Conservation (phyloP, 92 coral and sea anemone genomes). For the Chrysogorgia sp. region DNA sequence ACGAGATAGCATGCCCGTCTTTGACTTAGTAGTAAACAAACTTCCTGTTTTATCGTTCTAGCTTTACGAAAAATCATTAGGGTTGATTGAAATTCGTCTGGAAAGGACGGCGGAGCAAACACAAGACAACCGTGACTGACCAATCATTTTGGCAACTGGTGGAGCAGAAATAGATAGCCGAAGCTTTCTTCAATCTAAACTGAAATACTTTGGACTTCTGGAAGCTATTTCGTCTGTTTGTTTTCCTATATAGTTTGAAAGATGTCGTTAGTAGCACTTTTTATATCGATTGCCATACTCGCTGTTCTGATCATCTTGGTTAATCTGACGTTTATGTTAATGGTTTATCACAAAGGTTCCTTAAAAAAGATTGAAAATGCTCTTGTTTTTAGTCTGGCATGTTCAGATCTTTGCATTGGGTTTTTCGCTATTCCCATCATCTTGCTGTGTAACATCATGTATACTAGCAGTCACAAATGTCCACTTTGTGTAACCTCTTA, state of each 20-base stretch:
- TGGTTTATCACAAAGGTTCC: neutral
- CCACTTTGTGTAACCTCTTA: neutral
- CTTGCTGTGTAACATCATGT: neutral
- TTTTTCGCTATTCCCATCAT: conserved; percentile 10
- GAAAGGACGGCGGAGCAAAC: no score
- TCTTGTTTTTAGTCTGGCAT: conserved; percentile 16
- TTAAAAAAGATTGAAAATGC: neutral
- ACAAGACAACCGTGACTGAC: no score
- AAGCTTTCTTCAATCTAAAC: no score
- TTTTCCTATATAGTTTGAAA: no score
- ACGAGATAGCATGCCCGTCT: no score
- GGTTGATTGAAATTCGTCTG: no score
- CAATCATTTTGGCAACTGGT: no score
- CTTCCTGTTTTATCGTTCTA: no score
- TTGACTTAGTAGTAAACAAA: no score
- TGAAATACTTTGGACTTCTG: no score
- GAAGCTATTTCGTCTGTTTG: neutral
- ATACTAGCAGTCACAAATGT: neutral
- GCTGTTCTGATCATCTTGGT: conserved; percentile 15
- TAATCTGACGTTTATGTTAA: neutral
- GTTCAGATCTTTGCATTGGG: conserved; percentile 30
- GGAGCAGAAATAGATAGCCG: no score
- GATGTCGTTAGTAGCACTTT: neutral
- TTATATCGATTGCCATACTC: neutral
- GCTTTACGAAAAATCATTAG: no score